Conservation (phyloP, 2,113 vertebrate genomes). For the Hippolais icterina region DNA sequence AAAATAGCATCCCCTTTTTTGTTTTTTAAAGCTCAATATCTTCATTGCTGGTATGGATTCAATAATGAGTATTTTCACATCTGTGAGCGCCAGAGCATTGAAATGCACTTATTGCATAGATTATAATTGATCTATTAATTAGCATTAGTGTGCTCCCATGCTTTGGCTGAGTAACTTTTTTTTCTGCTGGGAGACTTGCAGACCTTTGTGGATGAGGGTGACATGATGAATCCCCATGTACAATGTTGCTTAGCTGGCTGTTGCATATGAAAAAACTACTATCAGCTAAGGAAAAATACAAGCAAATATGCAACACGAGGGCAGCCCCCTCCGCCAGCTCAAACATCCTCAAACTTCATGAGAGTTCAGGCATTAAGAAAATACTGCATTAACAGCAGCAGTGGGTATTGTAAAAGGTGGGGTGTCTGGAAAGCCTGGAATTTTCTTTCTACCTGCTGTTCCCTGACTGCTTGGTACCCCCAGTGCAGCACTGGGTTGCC, state of each 20-base stretch:
- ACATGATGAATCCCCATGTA: neutral
- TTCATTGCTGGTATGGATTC: neutral
- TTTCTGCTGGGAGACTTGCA: neutral
- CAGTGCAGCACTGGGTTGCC: fast-evolving
- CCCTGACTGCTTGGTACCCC: neutral
- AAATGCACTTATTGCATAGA: neutral
- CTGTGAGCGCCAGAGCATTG: neutral
- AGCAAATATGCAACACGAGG: neutral
- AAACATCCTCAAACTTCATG: neutral
- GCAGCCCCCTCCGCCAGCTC: neutral
- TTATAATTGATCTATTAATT: neutral
- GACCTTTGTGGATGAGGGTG: neutral
- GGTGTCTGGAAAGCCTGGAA: neutral
- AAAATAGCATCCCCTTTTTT: neutral
- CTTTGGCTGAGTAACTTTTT: neutral
- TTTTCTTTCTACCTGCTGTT: neutral
- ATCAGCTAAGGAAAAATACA: neutral
- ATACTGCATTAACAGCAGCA: neutral
- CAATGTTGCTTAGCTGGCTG: neutral
- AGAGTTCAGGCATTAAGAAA: neutral
- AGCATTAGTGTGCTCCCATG: neutral
- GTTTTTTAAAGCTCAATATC: neutral
- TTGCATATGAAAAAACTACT: neutral
- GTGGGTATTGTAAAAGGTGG: neutral
- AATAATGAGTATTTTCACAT: neutral